Base-by-base conservation (phyloP, 2,797 vertebrate species). In the Merluccius polli region DNA sequence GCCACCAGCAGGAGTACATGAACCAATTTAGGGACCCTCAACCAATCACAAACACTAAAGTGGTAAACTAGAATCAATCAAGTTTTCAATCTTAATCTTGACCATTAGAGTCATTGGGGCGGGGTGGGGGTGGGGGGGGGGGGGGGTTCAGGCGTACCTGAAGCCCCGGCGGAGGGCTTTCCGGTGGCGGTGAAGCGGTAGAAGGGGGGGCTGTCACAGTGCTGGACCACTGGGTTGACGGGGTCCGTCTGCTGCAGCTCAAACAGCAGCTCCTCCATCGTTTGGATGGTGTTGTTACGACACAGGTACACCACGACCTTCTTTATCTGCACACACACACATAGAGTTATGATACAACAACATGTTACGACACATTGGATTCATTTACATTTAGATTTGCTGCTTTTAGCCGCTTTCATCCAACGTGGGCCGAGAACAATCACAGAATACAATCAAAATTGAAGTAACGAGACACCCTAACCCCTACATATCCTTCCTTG, bases 171-270 rank as follows among this genome's bases (percentile, higher is more conserved):
- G 0, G 95, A 94, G 72, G 92, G 88, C 82, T 98, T 99, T 94
- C 94, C 97, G 78, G 96, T 98, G 82, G 97, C 95, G 3, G 95
- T 86, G 77, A 98, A 96, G 74, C 96, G 95, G 87, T 99, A 99
- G 89, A 98, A 99, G 0, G 98, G 98, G 1, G 98, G 96, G 81
- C 96, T 97, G 86, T 99, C 97, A 0, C 96, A 97, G 74, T 98
- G 98, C 80, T 98, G 95, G 81, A 99, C 97, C 31, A 98, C 95
- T 2, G 97, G 97, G 88, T 99, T 98, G 81, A 99, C 95, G 0
- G 97, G 97, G 81, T 99, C 98, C 0, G 97, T 99, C 89, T 98
- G 97, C 81, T 98, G 97, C 32, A 99, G 89, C 89, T 99, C 98
- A 75, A 97, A 98, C 29, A 99, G 93, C 73, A 99, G 88, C 84